Conservation (phyloP, 2,888 invertebrate genomes). For the Magallana nippona region DNA sequence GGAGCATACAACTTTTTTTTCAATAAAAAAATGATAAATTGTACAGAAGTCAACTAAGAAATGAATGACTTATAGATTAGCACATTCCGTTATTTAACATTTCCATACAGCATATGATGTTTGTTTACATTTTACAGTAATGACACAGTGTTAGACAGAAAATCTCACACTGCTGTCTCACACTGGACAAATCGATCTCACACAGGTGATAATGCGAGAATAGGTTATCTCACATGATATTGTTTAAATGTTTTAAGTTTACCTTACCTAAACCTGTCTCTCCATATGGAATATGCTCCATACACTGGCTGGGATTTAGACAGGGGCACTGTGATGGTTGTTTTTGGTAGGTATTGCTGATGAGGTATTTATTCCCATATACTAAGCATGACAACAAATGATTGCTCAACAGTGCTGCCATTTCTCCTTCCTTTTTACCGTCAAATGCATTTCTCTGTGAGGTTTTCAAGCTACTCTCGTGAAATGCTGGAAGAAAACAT, state of each 20-base stretch:
- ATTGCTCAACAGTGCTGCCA: constrained; percentile 26
- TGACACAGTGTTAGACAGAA: no score
- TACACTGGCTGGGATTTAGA: constrained; percentile 13
- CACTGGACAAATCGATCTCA: no score
- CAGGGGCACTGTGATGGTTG: constrained; percentile 20
- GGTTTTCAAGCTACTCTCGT: constrained; percentile 19
- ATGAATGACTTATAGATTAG: no score
- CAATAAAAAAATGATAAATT: no score
- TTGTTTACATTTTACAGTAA: no score
- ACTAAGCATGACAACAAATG: constrained; percentile 31
- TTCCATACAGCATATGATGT: no score
- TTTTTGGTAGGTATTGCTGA: background rate
- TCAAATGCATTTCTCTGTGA: constrained; percentile 32
- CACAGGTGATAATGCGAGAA: no score
- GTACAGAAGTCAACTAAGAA: no score
- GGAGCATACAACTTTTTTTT: no score
- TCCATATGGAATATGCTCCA: background rate
- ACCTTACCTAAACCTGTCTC: background rate
- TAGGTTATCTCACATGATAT: no score
- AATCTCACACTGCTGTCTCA: no score
- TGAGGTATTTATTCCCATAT: constrained; percentile 28
- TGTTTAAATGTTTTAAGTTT: background rate
- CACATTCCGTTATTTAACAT: no score
- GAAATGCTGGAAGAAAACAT: background rate
- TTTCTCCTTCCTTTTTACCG: background rate